Conservation (phyloP, 2,797 vertebrate genomes). For the Clarias platycephalus region DNA sequence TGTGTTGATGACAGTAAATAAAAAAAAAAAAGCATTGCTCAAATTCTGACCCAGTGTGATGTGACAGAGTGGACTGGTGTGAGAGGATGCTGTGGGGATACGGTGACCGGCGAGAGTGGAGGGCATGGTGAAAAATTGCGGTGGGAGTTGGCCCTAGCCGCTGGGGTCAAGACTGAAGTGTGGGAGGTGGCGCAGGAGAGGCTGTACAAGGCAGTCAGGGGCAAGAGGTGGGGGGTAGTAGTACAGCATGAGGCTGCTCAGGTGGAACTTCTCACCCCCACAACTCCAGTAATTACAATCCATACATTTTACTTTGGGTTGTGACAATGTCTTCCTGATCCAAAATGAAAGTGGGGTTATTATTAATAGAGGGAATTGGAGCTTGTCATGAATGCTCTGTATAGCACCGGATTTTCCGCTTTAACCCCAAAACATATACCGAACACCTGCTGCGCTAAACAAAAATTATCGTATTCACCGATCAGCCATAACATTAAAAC, state of each 20-base stretch:
- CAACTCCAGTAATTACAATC: slow-evolving; percentile 77
- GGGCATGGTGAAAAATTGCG: slow-evolving; percentile 73
- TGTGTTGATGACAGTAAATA: slow-evolving; percentile 59
- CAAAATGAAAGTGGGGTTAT: slow-evolving; percentile 58
- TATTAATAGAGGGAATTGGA: slow-evolving; percentile 75
- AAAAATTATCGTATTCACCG: not conserved
- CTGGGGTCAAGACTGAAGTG: slow-evolving; percentile 66
- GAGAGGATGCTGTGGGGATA: slow-evolving; percentile 42
- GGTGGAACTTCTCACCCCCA: slow-evolving; percentile 76
- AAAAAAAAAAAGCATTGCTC: slow-evolving; percentile 28
- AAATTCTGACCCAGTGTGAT: slow-evolving; percentile 6
- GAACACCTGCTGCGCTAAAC: slow-evolving; percentile 43
- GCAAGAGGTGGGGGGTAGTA: slow-evolving; percentile 66
- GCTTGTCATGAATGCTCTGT: slow-evolving; percentile 66
- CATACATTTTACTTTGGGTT: slow-evolving; percentile 81
- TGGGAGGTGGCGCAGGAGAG: slow-evolving; percentile 44
- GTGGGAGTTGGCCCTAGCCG: slow-evolving; percentile 68
- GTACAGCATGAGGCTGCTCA: slow-evolving; percentile 70
- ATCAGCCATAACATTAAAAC: too few relatives aligned
- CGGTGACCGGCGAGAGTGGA: slow-evolving; percentile 50
- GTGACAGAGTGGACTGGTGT: slow-evolving; percentile 32
- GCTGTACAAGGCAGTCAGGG: slow-evolving; percentile 55
- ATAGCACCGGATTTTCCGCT: slow-evolving; percentile 49
- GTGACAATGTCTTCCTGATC: slow-evolving; percentile 74
- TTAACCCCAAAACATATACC: slow-evolving; percentile 61